Conservation (phyloP, 2,888 invertebrate genomes). For the Dromius quadrimaculatus region DNA sequence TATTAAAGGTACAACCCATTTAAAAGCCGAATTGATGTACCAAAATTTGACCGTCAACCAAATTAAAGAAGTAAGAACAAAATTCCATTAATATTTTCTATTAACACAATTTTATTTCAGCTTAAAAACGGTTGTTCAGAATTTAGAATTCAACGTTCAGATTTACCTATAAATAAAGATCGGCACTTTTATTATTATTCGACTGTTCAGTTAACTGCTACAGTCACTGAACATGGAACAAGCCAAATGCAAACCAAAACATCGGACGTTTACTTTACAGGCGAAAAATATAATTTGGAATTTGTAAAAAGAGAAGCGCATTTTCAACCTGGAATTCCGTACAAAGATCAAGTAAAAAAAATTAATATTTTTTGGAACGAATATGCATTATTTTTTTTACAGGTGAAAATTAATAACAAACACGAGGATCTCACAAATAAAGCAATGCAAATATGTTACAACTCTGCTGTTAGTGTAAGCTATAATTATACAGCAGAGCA, state of each 20-base stretch:
- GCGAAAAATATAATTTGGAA: conserved; percentile 71
- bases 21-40: conserved; percentile 62
- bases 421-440: conserved; percentile 55
- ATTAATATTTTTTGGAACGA: no score
- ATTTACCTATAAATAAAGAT: conserved; percentile 51
- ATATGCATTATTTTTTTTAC: neutral
- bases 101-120: conserved; percentile 55
- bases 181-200: neutral
- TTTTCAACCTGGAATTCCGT: conserved; percentile 80
- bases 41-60: conserved; percentile 29
- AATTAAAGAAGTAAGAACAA: conserved; percentile 59
- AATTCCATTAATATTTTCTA: neutral
- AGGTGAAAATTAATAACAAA: conserved; percentile 59
- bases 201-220: conserved; percentile 64
- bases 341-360: conserved; percentile 71
- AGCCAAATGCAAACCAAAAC: conserved; percentile 74
- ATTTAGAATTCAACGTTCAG: conserved; percentile 59
- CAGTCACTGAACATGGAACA: conserved; percentile 73
- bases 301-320: conserved; percentile 71
- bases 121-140: conserved; percentile 62
- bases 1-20: conserved; percentile 70
- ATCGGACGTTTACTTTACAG: conserved; percentile 71
- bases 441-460: conserved; percentile 63
- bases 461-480: conserved; percentile 62
- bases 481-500: conserved; percentile 63